phyloP scores from a whole-genome alignment of 2,888 invertebrate genomes.

The Melanotus villosus region DNA sequence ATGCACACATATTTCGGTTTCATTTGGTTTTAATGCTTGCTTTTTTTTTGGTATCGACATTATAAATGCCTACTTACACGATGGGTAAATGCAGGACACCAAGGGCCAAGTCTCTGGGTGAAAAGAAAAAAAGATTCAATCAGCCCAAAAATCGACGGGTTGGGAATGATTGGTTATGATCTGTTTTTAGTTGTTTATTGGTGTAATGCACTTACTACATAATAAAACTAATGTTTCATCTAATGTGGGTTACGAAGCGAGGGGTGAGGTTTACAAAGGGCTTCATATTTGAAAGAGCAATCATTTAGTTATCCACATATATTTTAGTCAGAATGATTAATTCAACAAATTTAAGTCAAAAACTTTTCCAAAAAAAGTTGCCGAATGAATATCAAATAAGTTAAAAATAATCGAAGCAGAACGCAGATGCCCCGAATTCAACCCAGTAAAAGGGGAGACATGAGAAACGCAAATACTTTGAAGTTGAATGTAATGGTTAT shows the following conservation, averaged over 20 bases:
- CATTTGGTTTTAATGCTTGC: neutral
- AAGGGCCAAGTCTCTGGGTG: constrained; percentile 42
- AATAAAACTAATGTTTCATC: no score
- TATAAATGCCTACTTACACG: constrained; percentile 44
- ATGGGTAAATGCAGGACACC: constrained; percentile 46
- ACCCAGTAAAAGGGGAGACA: neutral
- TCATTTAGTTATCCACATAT: no score
- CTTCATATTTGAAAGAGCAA: no score
- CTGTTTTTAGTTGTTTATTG: no score
- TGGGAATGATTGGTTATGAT: no score
- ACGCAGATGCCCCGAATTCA: neutral
- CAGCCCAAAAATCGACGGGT: constrained; percentile 1
- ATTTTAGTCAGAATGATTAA: no score
- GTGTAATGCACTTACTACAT: no score
- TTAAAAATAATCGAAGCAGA: neutral
- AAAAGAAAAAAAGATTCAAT: constrained; percentile 34
- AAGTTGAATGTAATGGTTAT: constrained; percentile 32
- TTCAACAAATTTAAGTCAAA: no score
- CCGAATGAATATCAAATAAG: neutral
- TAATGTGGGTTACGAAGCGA: no score
- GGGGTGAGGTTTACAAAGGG: no score
- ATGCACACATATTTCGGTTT: neutral
- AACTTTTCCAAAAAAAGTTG: no score
- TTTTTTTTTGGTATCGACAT: neutral
- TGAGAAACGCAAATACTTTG: constrained; percentile 28